These are phyloP conservation scores for Drosophila orena DNA, from an alignment of 1,140 invertebrate genomes.

Conservation along the genomic window DNA sequence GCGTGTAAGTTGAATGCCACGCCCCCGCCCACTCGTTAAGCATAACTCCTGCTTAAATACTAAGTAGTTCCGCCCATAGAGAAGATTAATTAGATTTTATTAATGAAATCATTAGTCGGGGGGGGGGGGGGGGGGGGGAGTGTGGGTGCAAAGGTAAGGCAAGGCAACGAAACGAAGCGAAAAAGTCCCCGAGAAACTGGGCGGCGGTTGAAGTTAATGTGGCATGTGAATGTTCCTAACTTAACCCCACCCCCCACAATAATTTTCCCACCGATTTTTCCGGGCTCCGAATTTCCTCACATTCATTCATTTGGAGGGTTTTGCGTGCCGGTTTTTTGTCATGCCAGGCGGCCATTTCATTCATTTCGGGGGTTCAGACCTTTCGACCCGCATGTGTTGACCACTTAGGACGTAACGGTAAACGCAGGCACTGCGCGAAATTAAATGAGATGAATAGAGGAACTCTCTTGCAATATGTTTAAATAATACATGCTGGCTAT, in stretches of 20 bases:
- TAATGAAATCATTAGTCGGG: slow-evolving; percentile 77
- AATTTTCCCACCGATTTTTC: slow-evolving; percentile 29
- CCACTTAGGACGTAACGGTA: slow-evolving; percentile 49
- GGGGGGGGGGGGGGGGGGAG: too few species aligned
- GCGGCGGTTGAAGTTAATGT: slow-evolving; percentile 56
- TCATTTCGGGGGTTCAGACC: slow-evolving; percentile 23
- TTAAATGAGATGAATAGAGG: not conserved
- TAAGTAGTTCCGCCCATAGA: slow-evolving; percentile 59
- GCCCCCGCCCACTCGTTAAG: slow-evolving; percentile 2
- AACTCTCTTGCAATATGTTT: too few species aligned
- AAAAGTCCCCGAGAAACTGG: slow-evolving; percentile 21
- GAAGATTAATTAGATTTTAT: slow-evolving; percentile 75
- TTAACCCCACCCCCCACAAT: slow-evolving; percentile 26
- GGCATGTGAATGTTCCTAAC: slow-evolving; percentile 64
- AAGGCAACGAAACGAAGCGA: slow-evolving; percentile 15
- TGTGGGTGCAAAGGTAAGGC: slow-evolving; percentile 42
- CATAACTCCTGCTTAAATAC: slow-evolving; percentile 66
- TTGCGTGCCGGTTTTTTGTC: slow-evolving; percentile 25
- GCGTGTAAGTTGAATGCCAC: not conserved
- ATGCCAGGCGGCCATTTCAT: slow-evolving; percentile 62
- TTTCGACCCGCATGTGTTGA: slow-evolving; percentile 12
- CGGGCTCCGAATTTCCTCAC: not conserved
- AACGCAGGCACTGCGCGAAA: slow-evolving; percentile 31
- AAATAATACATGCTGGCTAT: too few species aligned
- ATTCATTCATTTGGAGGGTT: slow-evolving; percentile 24